Base-by-base conservation (phyloP, 2,888 invertebrate genomes). In the Esperia sulphurella region DNA sequence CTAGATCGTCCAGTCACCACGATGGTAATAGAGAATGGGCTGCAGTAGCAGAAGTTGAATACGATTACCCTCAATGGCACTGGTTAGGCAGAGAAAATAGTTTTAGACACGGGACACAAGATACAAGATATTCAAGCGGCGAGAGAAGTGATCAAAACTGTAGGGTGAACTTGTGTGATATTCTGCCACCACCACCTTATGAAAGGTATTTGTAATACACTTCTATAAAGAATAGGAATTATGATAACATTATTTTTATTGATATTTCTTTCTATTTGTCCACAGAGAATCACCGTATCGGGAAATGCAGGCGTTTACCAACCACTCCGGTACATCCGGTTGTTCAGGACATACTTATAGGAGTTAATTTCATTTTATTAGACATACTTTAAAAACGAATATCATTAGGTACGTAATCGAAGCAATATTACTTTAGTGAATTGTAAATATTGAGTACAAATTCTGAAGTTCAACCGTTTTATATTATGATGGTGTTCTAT, bases 1-100 rank as follows among this genome's bases (percentile, higher is more conserved):
- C 89, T 0, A 75, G 85, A 53, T 87, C 88, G 28, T 87, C 88
- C 47, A 88, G 87, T 65, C 81, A 88, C 57, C 86, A 89, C 44
- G 87, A 79, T 43, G 85, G 68, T 7, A 79, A 79, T 52, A 85
- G 83, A 63, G 87, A 88, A 51, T 89, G 89, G 89, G 79, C 83
- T 21, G 61, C 60, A 6, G 77, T 86, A 59, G 74, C 85, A 12
- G 88, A 88, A 57, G 86, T 85, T 13, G 88, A 89, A 53, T 89
- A 89, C 46, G 89, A 89, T 63, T 89, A 89, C 56, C 88, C 89
- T 9, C 89, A 88, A 53, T 89, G 89, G 89, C 86, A 89, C 64
- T 89, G 88, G 89, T 59, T 89, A 50, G 84, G 81, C 12, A 78
- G 84, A 60, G 85, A 87, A 50, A 88, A 86, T 58, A 87, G 79